Evolutionary conservation across 2,113 vertebrate genomes (phyloP), one percentile per base, ranked within the genome.

Genomic region (Columbina picui): DNA sequence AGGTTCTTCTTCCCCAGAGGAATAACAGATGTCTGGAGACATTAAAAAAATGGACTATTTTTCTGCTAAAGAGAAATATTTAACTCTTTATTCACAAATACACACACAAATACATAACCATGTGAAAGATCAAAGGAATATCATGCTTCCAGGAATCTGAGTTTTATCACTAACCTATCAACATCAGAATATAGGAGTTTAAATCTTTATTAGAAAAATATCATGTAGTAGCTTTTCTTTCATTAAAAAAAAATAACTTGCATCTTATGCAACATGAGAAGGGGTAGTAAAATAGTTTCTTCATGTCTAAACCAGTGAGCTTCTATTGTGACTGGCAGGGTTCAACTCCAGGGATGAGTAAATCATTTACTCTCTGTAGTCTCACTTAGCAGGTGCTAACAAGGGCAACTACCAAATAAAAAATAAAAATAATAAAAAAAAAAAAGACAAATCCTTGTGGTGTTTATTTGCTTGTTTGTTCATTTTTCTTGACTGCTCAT

Each of bases 11-110:
- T 85, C 65, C 70, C 32, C 70, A 94, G 75, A 93, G 82, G 38
- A 94, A 74, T 56, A 93, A 77, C 67, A 85, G 78, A 87, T 80
- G 63, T 73, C 61, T 47, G 27, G 59, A 83, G 57, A 87, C 32
- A 69, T 83, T 83, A 38, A 79, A 91, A 89, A 59, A n/a, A 69
- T 12, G 17, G 43, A 53, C 2, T 79, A 10, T 65, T 91, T 96
- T 95, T 80, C 53, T 83, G 29, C 50, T 67, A 69, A 89, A 84
- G 27, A 79, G 8, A 87, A 69, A 36, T 2, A 74, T 86, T 91
- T 91, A 95, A 87, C 70, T 88, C 55, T 75, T 94, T 84, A 15
- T 30, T 88, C 34, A 61, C 78, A 83, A 82, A 85, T 61, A 20
- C 13, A 50, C 34, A 22, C 4, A 30, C 39, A 39, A 45, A 47